phyloP scores from a whole-genome alignment of 2,888 invertebrate genomes.

The Drosophila emarginata region DNA sequence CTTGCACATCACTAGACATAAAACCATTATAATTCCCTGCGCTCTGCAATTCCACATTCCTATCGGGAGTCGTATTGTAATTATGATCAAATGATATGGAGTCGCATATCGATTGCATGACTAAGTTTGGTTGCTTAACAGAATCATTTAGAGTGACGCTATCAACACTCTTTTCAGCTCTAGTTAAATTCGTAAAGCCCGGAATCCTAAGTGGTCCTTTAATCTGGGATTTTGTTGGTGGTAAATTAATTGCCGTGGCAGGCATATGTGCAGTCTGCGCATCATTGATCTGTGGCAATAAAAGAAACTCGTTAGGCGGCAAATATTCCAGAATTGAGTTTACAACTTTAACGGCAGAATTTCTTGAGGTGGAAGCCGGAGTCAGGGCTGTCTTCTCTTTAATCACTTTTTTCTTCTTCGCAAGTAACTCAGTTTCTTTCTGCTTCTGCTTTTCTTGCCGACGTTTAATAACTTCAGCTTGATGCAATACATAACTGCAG shows the following conservation, averaged over 20 bases:
- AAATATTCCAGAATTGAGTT: slow-evolving; percentile 31
- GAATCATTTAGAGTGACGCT: neutral
- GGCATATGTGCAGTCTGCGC: slow-evolving; percentile 15
- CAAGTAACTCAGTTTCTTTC: no score
- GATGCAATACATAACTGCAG: no score
- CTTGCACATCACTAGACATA: neutral
- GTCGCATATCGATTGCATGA: neutral
- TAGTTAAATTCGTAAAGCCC: neutral
- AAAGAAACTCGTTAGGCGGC: slow-evolving; percentile 34
- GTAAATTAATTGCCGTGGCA: slow-evolving; percentile 12
- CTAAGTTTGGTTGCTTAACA: no score
- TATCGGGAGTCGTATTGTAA: neutral
- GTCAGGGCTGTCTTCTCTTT: neutral
- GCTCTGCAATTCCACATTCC: neutral
- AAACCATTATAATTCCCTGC: neutral
- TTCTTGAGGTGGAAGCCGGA: neutral
- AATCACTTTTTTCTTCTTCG: neutral
- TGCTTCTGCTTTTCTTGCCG: no score
- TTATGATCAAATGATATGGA: neutral
- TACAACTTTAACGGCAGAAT: slow-evolving; percentile 28
- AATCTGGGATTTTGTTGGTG: neutral
- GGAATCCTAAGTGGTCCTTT: neutral
- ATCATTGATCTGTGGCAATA: slow-evolving; percentile 29
- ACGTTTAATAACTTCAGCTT: no score
- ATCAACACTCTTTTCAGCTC: neutral